Percentiles rank a stretch among this genome's conserved stretches.
phyloP scores from a whole-genome alignment of 2,797 vertebrate species.

The Ficedula albicollis region DNA sequence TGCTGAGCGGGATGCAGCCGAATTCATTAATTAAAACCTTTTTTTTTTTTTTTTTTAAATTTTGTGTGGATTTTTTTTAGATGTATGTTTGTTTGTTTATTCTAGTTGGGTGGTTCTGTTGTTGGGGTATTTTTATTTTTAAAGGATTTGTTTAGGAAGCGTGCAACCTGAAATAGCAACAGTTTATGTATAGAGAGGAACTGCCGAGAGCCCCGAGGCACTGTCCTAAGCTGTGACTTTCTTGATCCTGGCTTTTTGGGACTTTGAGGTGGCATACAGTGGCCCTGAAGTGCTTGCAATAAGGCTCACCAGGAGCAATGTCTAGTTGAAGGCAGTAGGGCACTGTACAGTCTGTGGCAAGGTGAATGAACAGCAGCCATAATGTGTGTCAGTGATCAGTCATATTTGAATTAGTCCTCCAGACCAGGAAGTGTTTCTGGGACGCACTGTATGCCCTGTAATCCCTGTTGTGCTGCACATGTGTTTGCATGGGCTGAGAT shows the following conservation, averaged over 20 bases:
- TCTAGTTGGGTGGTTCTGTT: background rate
- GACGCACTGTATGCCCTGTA: rapidly evolving
- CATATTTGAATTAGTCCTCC: background rate
- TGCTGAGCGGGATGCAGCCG: background rate
- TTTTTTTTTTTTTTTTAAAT: background rate
- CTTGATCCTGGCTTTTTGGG: rapidly evolving
- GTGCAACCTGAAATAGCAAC: background rate
- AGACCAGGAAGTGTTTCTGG: background rate
- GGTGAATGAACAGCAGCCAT: background rate
- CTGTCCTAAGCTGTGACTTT: background rate
- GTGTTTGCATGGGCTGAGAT: rapidly evolving
- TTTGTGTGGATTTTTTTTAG: background rate
- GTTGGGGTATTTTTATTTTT: background rate
- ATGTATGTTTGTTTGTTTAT: background rate
- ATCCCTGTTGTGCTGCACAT: background rate
- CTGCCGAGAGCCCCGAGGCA: background rate
- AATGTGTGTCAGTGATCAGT: background rate
- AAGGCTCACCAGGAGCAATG: background rate
- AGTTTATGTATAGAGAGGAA: background rate
- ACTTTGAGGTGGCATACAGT: background rate
- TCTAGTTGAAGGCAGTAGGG: background rate
- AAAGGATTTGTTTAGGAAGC: background rate
- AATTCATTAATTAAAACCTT: background rate
- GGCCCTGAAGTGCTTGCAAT: background rate
- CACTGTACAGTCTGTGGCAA: background rate